Percentiles rank a stretch among this genome's conserved stretches.
phyloP scores from a whole-genome alignment of 2,797 vertebrate genomes.

The Enteromius anoplus region DNA sequence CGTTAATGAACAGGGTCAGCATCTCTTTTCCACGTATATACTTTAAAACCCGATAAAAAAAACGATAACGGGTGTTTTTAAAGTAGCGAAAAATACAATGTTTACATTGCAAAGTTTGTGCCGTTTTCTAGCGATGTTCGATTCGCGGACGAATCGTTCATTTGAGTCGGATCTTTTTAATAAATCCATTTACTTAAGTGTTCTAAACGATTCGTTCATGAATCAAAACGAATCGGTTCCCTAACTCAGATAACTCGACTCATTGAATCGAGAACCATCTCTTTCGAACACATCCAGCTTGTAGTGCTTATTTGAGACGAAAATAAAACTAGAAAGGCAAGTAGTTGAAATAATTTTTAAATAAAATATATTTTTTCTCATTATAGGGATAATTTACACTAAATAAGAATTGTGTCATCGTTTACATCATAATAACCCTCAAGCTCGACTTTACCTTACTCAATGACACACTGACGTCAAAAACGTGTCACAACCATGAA shows the following conservation, averaged over 20 bases:
- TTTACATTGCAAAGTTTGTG: background rate
- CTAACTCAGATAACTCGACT: background rate
- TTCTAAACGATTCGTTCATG: background rate
- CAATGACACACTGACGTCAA: background rate
- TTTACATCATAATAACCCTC: background rate
- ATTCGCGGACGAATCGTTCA: background rate
- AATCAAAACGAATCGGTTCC: background rate
- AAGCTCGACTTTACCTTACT: background rate
- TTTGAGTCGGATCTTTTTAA: conserved; percentile 14
- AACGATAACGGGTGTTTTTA: background rate
- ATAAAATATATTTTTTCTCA: background rate
- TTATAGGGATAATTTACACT: background rate
- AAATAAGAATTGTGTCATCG: background rate
- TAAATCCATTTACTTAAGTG: background rate
- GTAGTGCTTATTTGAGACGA: background rate
- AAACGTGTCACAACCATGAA: background rate
- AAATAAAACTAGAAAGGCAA: background rate
- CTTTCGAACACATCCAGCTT: background rate
- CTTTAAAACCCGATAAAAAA: background rate
- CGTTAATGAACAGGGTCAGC: background rate
- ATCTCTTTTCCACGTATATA: background rate
- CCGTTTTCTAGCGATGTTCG: background rate
- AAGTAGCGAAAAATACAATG: background rate
- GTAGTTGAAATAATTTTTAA: no score
- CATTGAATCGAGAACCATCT: background rate